Percentiles rank a stretch among this genome's conserved stretches.
phyloP scores from a whole-genome alignment of 2,797 vertebrate species.

The Gymnothorax reevesii region DNA sequence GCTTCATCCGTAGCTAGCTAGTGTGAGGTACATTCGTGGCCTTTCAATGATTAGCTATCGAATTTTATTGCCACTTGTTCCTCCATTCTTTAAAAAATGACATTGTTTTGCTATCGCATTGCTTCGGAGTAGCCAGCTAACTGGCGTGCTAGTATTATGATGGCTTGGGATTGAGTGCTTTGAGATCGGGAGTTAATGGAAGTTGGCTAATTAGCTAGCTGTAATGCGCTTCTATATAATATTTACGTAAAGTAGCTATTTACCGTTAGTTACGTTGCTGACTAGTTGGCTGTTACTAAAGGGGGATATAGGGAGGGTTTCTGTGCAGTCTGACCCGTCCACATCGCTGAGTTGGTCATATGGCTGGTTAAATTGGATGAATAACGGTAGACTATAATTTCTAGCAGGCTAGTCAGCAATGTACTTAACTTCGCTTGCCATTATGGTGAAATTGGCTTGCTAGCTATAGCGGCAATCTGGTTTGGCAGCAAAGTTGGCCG shows the following conservation, averaged over 20 bases:
- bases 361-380: too few species aligned
- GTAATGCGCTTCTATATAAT: too few species aligned
- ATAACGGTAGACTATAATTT: too few species aligned
- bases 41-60: not conserved
- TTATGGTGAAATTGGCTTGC: not conserved
- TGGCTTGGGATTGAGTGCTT: not conserved
- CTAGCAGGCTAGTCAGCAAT: too few species aligned
- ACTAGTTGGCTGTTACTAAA: not conserved
- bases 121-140: too few species aligned
- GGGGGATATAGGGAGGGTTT: too few species aligned
- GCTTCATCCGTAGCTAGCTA: not conserved
- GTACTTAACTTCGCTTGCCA: too few species aligned
- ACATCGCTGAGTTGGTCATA: too few species aligned
- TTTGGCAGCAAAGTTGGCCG: not conserved
- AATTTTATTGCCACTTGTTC: not conserved
- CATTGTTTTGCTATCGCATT: too few species aligned
- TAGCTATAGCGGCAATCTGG: not conserved
- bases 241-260: not conserved
- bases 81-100: not conserved
- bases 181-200: not conserved
- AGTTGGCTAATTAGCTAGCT: not conserved
- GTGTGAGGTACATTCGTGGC: not conserved
- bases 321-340: too few species aligned
- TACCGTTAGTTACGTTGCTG: not conserved
- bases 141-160: too few species aligned